These are phyloP conservation scores for Archips xylosteana DNA, from an alignment of 2,888 invertebrate species.

Conservation along the genomic window DNA sequence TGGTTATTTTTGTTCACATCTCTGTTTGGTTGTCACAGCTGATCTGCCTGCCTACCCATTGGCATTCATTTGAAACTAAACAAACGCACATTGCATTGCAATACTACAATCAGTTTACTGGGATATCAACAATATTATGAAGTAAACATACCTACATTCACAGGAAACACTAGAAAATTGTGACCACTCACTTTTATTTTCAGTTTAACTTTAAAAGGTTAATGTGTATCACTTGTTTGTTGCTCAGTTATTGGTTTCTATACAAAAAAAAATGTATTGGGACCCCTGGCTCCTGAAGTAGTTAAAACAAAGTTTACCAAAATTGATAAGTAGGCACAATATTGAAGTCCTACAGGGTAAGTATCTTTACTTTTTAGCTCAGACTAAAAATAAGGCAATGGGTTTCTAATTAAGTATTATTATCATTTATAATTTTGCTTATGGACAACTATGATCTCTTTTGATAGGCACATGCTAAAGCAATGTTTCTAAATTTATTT, in stretches of 20 bases:
- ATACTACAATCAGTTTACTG: not conserved
- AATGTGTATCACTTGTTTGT: not conserved
- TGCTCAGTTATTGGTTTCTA: not conserved
- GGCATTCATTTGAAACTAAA: not conserved
- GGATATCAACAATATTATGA: not conserved
- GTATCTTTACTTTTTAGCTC: too few species aligned
- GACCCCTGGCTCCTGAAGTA: too few species aligned
- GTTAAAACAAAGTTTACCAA: not conserved
- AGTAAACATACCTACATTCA: not conserved
- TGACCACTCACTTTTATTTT: not conserved
- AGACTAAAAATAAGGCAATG: too few species aligned
- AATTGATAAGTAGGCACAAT: too few species aligned
- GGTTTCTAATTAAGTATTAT: too few species aligned
- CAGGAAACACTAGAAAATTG: not conserved
- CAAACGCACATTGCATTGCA: not conserved
- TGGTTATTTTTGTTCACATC: slow-evolving; percentile 31
- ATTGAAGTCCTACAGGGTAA: too few species aligned
- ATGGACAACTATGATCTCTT: too few species aligned
- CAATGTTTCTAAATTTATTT: too few species aligned
- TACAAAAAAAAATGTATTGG: not conserved
- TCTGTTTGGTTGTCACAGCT: slow-evolving; percentile 37
- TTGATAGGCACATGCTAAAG: too few species aligned
- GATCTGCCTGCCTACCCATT: slow-evolving; percentile 16
- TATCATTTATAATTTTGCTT: too few species aligned
- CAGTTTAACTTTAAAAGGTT: not conserved